Base-by-base conservation (phyloP, 2,888 invertebrate species). In the Chaitophorus viminalis region DNA sequence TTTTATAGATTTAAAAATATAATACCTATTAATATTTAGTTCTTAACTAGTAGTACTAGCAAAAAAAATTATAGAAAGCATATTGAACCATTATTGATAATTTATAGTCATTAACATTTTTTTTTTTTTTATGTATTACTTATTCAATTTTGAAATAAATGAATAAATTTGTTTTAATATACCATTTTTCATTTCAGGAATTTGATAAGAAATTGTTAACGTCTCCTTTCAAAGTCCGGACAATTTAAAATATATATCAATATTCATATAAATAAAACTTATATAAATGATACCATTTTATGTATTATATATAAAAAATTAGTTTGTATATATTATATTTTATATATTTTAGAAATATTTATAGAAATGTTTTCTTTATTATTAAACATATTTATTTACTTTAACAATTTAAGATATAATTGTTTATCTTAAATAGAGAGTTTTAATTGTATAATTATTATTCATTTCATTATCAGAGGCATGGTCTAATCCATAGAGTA, bases 211-310 rank as follows among this genome's bases (percentile, higher is more conserved):
- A n/a, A 46, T 18, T 65, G 17, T 33, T 87, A n/a, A 70, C 6
- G 3, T 81, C 87, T 18, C 87, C 87, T 52, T 79, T 81, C 60
- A 87, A 87, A 81, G 60, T 87, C 31, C 70, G 87, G 36, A 87
- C 87, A 4, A 87, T 87, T 81, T 87, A 74, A 36, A 46, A 46
- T 14, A 46, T 33, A 46, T n/a, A 31, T n/a, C n/a, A 70, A n/a
- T 9, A 68, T 29, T n/a, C 65, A n/a, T 78, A 33, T 36, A 36
- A 36, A 36, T 46, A 46, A 46, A 46, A 46, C 14, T 11, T 1
- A 11, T 46, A 46, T 46, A 46, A 46, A 46, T 46, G 0, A 46
- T 14, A 14, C 8, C 14, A 46, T 46, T 46, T 46, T 79, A n/a
- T 65, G 17, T 33, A 25, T 3, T 60, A 60, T 60, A 6, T 60